Base-by-base conservation (phyloP, 1,140 invertebrate species). In the Augochlora pura region DNA sequence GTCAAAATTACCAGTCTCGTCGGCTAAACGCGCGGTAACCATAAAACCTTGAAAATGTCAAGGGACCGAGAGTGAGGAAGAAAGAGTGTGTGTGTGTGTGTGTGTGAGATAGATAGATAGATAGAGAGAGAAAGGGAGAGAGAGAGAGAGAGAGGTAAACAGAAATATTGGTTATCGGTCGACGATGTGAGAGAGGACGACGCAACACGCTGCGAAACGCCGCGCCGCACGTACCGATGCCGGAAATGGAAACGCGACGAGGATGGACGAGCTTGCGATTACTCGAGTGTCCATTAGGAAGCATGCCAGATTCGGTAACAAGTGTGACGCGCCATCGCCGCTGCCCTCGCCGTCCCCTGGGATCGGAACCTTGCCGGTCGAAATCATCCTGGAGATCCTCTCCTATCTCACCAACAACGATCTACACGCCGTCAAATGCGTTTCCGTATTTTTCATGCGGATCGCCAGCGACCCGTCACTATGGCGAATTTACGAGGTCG, bases 401-500 rank as follows among this genome's bases (percentile, higher is more conserved):
- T 84, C 81, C 2, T 89, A 87, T 49, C 85, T 90, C 0, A 38
- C 75, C 10, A 65, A 52, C 59, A 62, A 74, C 12, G 89, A 90
- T 60, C 81, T 90, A 0, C 78, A 78, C 60, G 71, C 63, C 14
- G 16, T 90, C 2, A 70, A 75, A 16, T 70, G 72, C 21, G 88
- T 90, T 3, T 89, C 84, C 21, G 60, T 42, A 6, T 72, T 82
- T 6, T 90, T 91, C 62, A 67, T 85, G 21, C 38, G 59, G 1
- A 27, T 90, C 25, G 79, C 80, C 1, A 60, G 74, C n/a, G 85
- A 88, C 18, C 88, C 88, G 8, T 62, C 72, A 10, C 68, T 90
- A 32, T 91, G 88, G 89, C 87, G 80, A 80, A 65, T 57, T 65
- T 90, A 89, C 85, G 87, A 89, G 89, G 90, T 91, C 54, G 32